Base-by-base conservation (phyloP, 2,888 invertebrate species). In the Diadegma fenestrale region DNA sequence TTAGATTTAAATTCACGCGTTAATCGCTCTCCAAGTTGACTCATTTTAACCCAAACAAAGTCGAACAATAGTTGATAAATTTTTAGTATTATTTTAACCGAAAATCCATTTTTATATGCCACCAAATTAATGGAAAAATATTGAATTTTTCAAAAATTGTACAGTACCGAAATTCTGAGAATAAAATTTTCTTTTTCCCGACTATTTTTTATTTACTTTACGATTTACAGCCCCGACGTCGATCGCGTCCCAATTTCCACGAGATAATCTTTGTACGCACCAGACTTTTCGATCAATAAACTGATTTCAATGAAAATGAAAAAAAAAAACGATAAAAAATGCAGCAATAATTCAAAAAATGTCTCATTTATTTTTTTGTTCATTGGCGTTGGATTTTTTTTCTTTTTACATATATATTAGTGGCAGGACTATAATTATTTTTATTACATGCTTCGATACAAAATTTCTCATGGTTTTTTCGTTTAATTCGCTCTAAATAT, bases 221-320 rank as follows among this genome's bases (percentile, higher is more conserved):
- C 22, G 26, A 26, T 68, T 14, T 26, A 37, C 7, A 37, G 33
- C 12, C 68, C 17, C 45, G 12, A 58, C 63, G 14, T 63, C 51
- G 73, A 43, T 82, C 54, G 37, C 68, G 78, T 78, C 72, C 82
- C 82, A 87, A 87, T 88, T 87, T 88, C 82, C 86, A 86, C 88
- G 79, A 45, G 88, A 30, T 4, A 37, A 90, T 89, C 88, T 90
- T 91, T 91, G 87, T 91, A 91, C 88, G 88, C 88, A 88, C 84
- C 87, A 88, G 89, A 87, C 87, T 88, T 89, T 91, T 86, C 37
- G 37, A 37, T 37, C 37, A 37, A 88, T 90, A 91, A 90, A 86
- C 22, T 26, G 73, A 82, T 78, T 37, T 12, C 10, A 64, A 64
- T 10, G 30, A 43, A 10, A 87, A 90, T 90, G 69, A 64, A 79